Evolutionary conservation across 2,113 vertebrate species (phyloP).

Genomic region (Psettodes erumei): DNA sequence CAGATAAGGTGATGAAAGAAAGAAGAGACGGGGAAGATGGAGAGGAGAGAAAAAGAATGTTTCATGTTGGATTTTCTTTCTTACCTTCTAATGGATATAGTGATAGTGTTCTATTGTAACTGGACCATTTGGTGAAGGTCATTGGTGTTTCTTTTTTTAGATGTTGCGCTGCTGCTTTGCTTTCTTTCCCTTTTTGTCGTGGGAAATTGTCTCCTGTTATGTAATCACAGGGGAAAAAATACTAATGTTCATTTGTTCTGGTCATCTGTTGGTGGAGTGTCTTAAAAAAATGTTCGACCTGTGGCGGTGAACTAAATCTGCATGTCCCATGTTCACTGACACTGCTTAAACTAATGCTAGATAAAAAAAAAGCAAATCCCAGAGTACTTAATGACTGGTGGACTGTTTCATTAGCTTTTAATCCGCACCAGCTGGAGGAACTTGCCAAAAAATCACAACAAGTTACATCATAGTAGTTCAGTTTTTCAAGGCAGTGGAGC

Average conservation of each 20-base stretch:
- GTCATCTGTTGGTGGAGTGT: neutral
- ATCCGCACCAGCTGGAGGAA: slow-evolving; percentile 8
- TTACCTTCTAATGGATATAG: no score
- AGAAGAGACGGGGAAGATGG: neutral
- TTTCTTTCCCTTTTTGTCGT: neutral
- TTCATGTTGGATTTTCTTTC: neutral
- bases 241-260: neutral
- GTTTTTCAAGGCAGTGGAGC: neutral
- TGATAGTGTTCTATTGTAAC: no score
- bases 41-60: neutral
- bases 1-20: neutral
- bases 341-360: neutral
- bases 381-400: neutral
- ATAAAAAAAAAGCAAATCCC: neutral
- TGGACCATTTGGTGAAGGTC: no score
- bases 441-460: neutral
- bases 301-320: neutral
- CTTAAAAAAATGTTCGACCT: neutral
- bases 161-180: no score
- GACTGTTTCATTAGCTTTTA: neutral
- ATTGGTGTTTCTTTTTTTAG: no score
- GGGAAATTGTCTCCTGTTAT: neutral
- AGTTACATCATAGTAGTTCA: slow-evolving; percentile 1
- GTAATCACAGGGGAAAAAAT: neutral
- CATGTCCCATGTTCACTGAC: neutral